Evolutionary conservation across 2,888 invertebrate genomes (phyloP).

Genomic region (Phragmatobia fuliginosa): DNA sequence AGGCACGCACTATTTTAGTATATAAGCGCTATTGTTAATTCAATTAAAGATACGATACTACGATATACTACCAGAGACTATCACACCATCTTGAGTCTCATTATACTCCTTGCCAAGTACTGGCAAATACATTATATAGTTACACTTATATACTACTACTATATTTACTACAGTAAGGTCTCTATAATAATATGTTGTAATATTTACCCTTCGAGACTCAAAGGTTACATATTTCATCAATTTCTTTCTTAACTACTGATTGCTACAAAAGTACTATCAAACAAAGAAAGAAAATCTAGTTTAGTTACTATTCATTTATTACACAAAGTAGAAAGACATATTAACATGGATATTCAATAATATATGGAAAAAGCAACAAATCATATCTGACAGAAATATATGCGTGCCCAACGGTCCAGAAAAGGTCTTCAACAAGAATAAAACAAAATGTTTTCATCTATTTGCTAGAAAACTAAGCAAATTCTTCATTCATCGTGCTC

Average conservation of each 20-base stretch:
- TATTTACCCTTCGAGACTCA: background rate
- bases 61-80: too few relatives aligned
- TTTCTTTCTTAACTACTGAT: background rate
- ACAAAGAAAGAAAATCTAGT: conserved; percentile 18
- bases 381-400: conserved; percentile 61
- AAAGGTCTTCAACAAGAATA: conserved; percentile 60
- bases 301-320: conserved; percentile 27
- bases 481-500: conserved; percentile 63
- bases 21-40: too few relatives aligned
- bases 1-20: too few relatives aligned
- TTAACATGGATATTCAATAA: conserved; percentile 39
- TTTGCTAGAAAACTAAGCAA: conserved; percentile 67
- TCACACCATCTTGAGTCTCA: too few relatives aligned
- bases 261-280: conserved; percentile 23
- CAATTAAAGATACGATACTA: too few relatives aligned
- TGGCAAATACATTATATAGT: too few relatives aligned
- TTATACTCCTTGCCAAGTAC: too few relatives aligned
- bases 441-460: conserved; percentile 71
- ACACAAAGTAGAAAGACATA: conserved; percentile 34
- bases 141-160: too few relatives aligned
- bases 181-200: too few relatives aligned
- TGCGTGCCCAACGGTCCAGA: conserved; percentile 60
- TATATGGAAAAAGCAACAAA: conserved; percentile 56
- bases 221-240: background rate
- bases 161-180: too few relatives aligned